These are phyloP conservation scores for Atrichornis clamosus DNA, from an alignment of 2,113 vertebrate species.

Conservation along the genomic window DNA sequence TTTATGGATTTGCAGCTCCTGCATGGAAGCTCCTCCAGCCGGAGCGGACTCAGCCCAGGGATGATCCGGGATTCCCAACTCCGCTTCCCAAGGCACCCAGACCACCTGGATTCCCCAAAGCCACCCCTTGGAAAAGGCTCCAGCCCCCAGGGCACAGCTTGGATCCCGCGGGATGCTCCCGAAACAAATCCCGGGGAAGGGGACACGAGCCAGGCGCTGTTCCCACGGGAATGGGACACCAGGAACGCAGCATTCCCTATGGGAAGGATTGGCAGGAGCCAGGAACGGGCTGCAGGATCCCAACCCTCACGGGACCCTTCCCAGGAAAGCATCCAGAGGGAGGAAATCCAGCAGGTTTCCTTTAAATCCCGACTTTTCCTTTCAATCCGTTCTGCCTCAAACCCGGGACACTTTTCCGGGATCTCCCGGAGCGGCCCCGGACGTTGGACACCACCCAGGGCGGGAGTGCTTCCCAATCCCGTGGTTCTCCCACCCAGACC, in stretches of 20 bases:
- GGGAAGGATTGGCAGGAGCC: not conserved
- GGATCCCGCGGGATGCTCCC: accelerated
- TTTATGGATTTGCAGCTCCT: not conserved
- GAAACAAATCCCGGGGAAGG: not conserved
- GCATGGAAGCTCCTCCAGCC: not conserved
- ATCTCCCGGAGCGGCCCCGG: not conserved
- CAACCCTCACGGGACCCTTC: not conserved
- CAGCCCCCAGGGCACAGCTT: accelerated
- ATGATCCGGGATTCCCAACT: not conserved
- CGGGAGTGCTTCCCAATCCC: not conserved
- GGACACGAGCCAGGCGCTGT: not conserved
- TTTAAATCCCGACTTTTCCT: accelerated
- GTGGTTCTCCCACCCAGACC: not conserved
- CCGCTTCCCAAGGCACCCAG: accelerated
- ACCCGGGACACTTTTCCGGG: not conserved
- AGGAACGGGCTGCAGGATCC: not conserved
- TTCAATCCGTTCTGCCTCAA: accelerated
- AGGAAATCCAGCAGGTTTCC: accelerated
- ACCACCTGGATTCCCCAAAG: not conserved
- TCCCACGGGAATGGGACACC: not conserved
- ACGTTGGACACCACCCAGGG: accelerated
- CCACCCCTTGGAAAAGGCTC: not conserved
- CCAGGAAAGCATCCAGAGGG: not conserved
- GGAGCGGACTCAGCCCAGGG: too few species aligned
- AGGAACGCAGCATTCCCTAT: accelerated